Evolutionary conservation across 2,797 vertebrate genomes (phyloP).

Genomic region (Notolabrus celidotus): DNA sequence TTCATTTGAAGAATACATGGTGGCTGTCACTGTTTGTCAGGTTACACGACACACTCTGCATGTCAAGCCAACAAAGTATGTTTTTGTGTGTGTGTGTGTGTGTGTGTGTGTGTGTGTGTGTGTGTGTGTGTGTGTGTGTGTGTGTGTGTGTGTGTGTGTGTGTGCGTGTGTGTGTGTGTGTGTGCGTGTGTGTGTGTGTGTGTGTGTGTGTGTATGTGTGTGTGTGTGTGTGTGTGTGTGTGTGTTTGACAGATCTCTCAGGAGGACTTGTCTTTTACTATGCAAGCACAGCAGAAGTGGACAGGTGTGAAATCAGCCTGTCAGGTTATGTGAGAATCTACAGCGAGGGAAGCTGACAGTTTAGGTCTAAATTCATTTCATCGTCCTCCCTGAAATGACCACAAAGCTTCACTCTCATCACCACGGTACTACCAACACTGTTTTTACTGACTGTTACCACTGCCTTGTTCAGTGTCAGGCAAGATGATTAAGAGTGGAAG

Average conservation of each 20-base stretch:
- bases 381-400: no score
- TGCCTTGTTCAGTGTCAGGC: no score
- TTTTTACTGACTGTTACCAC: no score
- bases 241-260: not conserved
- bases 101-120: slow-evolving; percentile 1
- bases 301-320: slow-evolving; percentile 57
- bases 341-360: not conserved
- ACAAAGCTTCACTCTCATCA: no score
- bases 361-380: not conserved
- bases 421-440: no score
- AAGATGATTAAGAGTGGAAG: no score
- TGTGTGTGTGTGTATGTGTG: slow-evolving; percentile 3
- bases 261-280: slow-evolving; percentile 15
- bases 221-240: not conserved
- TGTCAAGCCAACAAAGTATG: not conserved
- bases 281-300: slow-evolving; percentile 3
- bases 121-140: not conserved
- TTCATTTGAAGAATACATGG: not conserved
- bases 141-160: not conserved
- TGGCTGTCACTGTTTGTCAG: no score
- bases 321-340: not conserved
- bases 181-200: not conserved
- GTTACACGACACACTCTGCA: no score
- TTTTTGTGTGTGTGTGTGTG: not conserved
- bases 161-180: not conserved